Evolutionary conservation across 1,140 invertebrate species (phyloP).

Genomic region (Nymphalis io): DNA sequence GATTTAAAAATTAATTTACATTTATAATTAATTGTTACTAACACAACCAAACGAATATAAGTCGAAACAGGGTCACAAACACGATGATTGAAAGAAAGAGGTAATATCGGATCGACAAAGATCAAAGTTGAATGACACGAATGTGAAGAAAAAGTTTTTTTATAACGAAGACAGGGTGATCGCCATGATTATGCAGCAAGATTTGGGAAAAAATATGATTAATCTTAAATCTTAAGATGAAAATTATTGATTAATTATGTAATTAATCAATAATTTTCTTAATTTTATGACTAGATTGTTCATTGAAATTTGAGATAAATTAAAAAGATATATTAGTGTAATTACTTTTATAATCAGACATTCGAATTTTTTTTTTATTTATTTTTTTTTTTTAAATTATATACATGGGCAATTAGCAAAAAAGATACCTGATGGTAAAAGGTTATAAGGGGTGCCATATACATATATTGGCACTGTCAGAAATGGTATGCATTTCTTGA

Average conservation of each 20-base stretch:
- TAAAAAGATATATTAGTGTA: too few relatives aligned
- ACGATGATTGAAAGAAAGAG: constrained; percentile 68
- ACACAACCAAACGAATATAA: constrained; percentile 24
- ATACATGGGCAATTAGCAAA: too few relatives aligned
- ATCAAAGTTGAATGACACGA: constrained; percentile 76
- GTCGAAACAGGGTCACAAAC: constrained; percentile 52
- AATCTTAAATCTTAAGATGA: too few relatives aligned
- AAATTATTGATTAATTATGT: too few relatives aligned
- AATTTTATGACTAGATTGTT: not conserved
- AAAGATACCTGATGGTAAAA: too few relatives aligned
- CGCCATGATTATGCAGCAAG: constrained; percentile 28
- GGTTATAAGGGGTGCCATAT: too few relatives aligned
- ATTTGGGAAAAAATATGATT: constrained; percentile 3
- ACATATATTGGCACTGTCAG: too few relatives aligned
- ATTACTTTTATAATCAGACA: too few relatives aligned
- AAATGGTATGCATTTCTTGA: too few relatives aligned
- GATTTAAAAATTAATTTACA: constrained; percentile 19
- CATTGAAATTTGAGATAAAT: too few relatives aligned
- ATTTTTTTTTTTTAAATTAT: too few relatives aligned
- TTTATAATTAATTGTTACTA: constrained; percentile 19
- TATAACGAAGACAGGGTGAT: constrained; percentile 53
- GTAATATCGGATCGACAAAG: constrained; percentile 65
- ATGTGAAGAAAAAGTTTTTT: constrained; percentile 55
- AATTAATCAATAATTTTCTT: not conserved
- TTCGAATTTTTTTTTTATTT: too few relatives aligned